Evolutionary conservation across 2,888 invertebrate species (phyloP).

Genomic region (Eumacrocentrus americanus): DNA sequence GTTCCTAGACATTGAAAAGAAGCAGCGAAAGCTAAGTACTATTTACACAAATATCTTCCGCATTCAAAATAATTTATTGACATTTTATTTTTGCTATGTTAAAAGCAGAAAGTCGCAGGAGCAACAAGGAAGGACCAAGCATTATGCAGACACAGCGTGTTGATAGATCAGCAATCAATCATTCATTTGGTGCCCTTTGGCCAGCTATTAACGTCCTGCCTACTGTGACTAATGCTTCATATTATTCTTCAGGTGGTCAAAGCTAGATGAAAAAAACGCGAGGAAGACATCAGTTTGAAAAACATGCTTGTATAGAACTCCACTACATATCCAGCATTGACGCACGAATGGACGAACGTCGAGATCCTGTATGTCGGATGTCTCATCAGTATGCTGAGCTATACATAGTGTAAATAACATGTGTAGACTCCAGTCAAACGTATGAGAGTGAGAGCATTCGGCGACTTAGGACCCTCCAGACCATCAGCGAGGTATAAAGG

Average conservation of each 20-base stretch:
- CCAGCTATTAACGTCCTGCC: background rate
- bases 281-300: conserved; percentile 7
- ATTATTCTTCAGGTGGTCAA: background rate
- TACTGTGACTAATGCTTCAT: conserved; percentile 3
- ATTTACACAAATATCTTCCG: background rate
- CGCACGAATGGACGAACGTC: conserved; percentile 15
- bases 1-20: background rate
- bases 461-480: conserved; percentile 47
- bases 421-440: conserved; percentile 22
- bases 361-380: conserved; percentile 19
- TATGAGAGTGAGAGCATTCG: conserved; percentile 35
- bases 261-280: background rate
- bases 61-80: background rate
- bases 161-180: background rate
- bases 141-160: background rate
- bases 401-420: conserved; percentile 35
- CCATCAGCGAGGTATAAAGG: conserved; percentile 48
- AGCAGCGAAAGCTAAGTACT: background rate
- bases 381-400: conserved; percentile 39
- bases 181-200: background rate
- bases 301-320: background rate
- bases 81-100: no score
- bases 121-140: no score
- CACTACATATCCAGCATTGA: conserved; percentile 18
- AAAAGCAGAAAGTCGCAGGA: no score